phyloP scores from a whole-genome alignment of 1,140 invertebrate genomes.

The Diachasma alloeum region DNA sequence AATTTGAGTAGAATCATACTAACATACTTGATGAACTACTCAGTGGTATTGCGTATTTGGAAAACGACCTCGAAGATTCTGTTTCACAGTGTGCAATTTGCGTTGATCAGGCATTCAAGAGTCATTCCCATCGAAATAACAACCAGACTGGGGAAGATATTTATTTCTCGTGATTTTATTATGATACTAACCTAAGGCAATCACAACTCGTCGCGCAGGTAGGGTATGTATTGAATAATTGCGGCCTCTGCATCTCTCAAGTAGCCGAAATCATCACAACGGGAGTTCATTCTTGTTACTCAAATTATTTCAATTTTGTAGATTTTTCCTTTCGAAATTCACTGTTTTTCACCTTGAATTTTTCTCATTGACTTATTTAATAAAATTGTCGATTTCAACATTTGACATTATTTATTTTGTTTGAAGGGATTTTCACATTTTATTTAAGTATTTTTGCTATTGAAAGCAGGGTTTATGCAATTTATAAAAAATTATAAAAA shows the following conservation, averaged over 20 bases:
- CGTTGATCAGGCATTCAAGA: slow-evolving; percentile 4
- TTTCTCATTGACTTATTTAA: no score
- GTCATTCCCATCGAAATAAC: background rate
- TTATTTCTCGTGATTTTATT: background rate
- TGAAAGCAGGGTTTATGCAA: no score
- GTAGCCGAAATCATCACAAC: background rate
- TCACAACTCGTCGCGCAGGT: slow-evolving; percentile 5
- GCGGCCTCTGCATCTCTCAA: background rate
- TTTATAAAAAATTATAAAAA: no score
- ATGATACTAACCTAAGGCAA: slow-evolving; percentile 25
- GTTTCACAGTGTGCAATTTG: background rate
- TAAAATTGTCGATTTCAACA: no score
- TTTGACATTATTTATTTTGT: no score
- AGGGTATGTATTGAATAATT: background rate
- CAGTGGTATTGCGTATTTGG: background rate
- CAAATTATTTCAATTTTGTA: background rate
- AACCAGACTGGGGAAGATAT: background rate
- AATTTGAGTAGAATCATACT: background rate
- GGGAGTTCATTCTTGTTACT: background rate
- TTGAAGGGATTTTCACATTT: no score
- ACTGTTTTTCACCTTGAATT: background rate
- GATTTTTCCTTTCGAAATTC: background rate
- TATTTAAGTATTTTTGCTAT: no score
- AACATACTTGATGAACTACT: background rate
- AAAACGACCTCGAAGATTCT: background rate